These are phyloP conservation scores for Steinernema hermaphroditum DNA, from an alignment of 2,888 invertebrate species.

Conservation along the genomic window DNA sequence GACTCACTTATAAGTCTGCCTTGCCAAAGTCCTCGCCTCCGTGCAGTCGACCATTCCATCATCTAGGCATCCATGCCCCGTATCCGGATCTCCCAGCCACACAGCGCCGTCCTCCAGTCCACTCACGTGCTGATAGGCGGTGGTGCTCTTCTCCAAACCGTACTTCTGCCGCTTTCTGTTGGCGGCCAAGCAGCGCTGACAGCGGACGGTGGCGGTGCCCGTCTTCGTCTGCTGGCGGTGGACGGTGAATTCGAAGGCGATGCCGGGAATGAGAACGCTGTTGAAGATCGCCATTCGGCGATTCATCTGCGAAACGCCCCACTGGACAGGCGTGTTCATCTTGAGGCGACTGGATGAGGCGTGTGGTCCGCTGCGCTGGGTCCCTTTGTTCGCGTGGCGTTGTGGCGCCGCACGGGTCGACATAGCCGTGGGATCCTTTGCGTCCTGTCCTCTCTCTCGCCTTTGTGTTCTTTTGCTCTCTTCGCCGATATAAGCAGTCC, in stretches of 20 bases:
- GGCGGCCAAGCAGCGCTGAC: neutral
- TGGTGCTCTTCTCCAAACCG: neutral
- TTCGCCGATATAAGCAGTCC: too few relatives aligned
- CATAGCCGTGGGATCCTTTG: too few relatives aligned
- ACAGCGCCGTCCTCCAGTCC: neutral
- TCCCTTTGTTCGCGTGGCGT: too few relatives aligned
- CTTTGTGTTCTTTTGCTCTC: too few relatives aligned
- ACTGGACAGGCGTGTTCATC: neutral
- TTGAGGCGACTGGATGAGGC: neutral
- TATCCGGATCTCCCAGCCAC: neutral
- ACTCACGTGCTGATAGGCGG: neutral
- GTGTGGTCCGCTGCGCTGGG: neutral
- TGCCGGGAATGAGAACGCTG: neutral
- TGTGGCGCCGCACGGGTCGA: too few relatives aligned
- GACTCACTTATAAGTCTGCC: neutral
- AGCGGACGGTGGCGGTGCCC: neutral
- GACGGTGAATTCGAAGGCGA: constrained; percentile 6
- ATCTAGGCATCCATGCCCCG: neutral
- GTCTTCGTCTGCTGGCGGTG: neutral
- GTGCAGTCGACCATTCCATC: constrained; percentile 7
- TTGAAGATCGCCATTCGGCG: neutral
- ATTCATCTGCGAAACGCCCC: neutral
- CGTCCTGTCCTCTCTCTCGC: too few relatives aligned
- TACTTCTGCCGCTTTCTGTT: neutral
- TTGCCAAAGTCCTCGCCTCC: neutral